A percentile compares a stretch with the other conserved stretches of the same genome.
Evolutionary conservation across 2,888 invertebrate species (phyloP).

Genomic region (Pheosia tremula): DNA sequence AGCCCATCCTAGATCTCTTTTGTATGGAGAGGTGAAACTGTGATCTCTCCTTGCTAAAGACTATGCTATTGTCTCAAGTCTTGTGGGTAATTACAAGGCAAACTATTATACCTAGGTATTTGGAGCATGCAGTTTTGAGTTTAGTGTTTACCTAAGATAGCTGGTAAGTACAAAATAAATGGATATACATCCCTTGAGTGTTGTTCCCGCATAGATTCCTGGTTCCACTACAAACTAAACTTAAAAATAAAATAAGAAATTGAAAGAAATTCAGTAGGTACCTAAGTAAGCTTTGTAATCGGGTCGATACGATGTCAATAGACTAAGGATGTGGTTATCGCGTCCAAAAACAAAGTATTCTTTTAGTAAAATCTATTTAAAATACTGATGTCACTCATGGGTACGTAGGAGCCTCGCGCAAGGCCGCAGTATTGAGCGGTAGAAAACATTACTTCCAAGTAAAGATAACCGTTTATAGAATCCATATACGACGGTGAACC

Average conservation of each 20-base stretch:
- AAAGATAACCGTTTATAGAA: constrained; percentile 31
- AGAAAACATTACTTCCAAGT: constrained; percentile 48
- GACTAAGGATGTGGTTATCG: constrained; percentile 18
- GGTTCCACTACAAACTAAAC: not conserved
- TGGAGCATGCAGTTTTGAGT: no score
- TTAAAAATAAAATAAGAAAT: not conserved
- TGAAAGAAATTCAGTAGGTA: not conserved
- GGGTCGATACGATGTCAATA: constrained; percentile 16
- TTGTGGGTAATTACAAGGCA: no score
- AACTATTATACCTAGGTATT: no score
- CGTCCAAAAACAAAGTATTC: constrained; percentile 54
- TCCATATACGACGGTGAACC: constrained; percentile 19
- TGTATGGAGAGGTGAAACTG: no score
- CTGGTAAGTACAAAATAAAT: no score
- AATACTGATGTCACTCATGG: constrained; percentile 74
- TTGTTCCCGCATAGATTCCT: not conserved
- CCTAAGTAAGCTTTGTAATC: constrained; percentile 30
- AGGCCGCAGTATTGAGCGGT: constrained; percentile 59
- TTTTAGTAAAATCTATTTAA: constrained; percentile 72
- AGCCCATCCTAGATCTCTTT: no score
- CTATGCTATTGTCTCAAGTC: no score
- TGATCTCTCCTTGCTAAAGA: no score
- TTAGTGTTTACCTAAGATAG: no score
- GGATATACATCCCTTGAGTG: no score
- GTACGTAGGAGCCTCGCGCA: constrained; percentile 67